These are phyloP conservation scores for Lamellibrachia luymesi DNA, from an alignment of 1,140 invertebrate species.

Conservation along the genomic window DNA sequence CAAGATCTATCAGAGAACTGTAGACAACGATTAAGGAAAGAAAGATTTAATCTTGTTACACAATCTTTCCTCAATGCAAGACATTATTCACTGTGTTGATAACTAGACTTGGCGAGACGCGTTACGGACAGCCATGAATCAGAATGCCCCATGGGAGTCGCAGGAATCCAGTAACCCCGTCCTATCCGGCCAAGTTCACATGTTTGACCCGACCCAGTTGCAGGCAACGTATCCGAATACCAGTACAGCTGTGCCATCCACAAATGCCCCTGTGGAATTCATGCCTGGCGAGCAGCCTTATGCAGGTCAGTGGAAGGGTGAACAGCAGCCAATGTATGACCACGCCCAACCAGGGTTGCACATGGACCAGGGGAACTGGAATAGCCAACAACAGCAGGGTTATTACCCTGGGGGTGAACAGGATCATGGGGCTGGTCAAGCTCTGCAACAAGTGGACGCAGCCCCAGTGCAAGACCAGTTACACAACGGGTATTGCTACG, in stretches of 20 bases:
- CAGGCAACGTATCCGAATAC: background rate
- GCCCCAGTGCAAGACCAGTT: background rate
- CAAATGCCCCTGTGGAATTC: background rate
- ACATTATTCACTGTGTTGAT: background rate
- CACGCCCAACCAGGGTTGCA: background rate
- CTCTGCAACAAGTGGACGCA: background rate
- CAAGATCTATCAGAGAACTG: background rate
- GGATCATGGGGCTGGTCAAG: background rate
- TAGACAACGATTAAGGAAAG: background rate
- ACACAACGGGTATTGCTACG: background rate
- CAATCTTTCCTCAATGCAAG: background rate
- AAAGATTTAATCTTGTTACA: background rate
- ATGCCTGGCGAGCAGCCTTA: background rate
- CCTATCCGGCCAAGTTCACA: conserved; percentile 6
- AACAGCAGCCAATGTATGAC: background rate
- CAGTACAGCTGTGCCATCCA: background rate
- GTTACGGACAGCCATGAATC: background rate
- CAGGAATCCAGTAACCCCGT: background rate
- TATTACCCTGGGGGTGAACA: background rate
- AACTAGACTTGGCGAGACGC: background rate
- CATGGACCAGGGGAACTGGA: background rate
- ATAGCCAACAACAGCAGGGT: background rate
- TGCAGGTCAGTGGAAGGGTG: background rate
- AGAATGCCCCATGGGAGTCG: background rate
- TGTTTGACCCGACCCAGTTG: conserved; percentile 10